Conservation (phyloP, 2,888 invertebrate genomes). For the Hyppa rectilinea region DNA sequence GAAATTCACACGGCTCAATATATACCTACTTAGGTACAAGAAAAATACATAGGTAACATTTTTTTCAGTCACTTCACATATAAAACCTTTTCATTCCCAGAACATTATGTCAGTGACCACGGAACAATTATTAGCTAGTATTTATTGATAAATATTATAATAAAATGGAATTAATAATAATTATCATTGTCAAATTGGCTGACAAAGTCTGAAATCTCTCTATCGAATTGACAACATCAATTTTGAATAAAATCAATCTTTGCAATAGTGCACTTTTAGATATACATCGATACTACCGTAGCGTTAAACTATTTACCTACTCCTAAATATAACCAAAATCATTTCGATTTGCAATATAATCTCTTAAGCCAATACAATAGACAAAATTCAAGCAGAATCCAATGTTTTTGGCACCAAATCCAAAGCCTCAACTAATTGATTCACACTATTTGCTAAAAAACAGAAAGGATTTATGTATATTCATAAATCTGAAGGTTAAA, state of each 20-base stretch:
- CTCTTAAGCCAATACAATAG: not conserved
- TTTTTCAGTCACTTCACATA: not conserved
- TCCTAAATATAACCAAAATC: not conserved
- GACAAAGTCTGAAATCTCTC: not conserved
- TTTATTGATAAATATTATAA: too few relatives aligned
- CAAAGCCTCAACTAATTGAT: conserved; percentile 8
- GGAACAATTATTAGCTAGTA: too few relatives aligned
- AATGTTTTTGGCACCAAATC: conserved; percentile 32
- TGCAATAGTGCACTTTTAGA: not conserved
- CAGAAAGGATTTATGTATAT: not conserved
- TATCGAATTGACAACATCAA: not conserved
- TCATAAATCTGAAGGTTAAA: conserved; percentile 7
- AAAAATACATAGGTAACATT: not conserved
- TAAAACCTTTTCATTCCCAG: not conserved
- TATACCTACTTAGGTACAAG: not conserved
- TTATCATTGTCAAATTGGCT: not conserved
- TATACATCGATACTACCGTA: not conserved
- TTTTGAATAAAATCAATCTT: not conserved
- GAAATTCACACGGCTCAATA: not conserved
- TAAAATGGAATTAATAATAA: too few relatives aligned
- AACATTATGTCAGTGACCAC: not conserved
- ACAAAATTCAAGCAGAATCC: not conserved
- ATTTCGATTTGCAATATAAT: not conserved
- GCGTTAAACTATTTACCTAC: not conserved
- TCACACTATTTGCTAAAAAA: conserved; percentile 24